A percentile compares a stretch with the other conserved stretches of the same genome.
These are phyloP conservation scores for Eristalinus sepulchralis DNA, from an alignment of 2,888 invertebrate genomes.

Conservation along the genomic window DNA sequence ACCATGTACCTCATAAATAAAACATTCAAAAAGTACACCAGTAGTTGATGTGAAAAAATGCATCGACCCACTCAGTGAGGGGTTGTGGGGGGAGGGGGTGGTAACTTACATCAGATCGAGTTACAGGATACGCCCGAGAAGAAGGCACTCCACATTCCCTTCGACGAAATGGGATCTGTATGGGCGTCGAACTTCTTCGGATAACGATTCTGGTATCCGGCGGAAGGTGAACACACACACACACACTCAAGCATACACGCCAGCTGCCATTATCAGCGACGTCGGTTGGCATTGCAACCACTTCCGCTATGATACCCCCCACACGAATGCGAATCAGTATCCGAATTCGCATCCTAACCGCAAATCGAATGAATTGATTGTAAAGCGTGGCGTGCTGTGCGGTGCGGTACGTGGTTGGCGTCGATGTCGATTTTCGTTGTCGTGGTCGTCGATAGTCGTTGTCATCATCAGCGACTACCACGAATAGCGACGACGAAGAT, in stretches of 20 bases:
- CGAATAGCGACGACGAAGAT: too few species aligned
- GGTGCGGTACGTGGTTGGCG: constrained; percentile 9
- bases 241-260: not conserved
- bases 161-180: not conserved
- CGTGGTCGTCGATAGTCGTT: too few species aligned
- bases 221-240: not conserved
- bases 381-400: not conserved
- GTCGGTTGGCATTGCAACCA: not conserved
- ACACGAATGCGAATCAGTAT: not conserved
- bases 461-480: too few species aligned
- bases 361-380: not conserved
- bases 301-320: constrained; percentile 24
- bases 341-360: constrained; percentile 15
- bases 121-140: not conserved
- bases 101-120: not conserved
- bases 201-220: constrained; percentile 10
- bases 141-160: not conserved
- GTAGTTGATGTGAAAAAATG: constrained; percentile 54
- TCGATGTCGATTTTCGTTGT: too few species aligned
- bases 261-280: not conserved
- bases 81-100: too few species aligned
- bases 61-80: not conserved
- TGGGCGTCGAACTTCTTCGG: constrained; percentile 5
- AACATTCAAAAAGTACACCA: constrained; percentile 24
- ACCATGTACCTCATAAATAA: constrained; percentile 42